Evolutionary conservation across 2,888 invertebrate genomes (phyloP).

Genomic region (Trichogramma dendrolimi): DNA sequence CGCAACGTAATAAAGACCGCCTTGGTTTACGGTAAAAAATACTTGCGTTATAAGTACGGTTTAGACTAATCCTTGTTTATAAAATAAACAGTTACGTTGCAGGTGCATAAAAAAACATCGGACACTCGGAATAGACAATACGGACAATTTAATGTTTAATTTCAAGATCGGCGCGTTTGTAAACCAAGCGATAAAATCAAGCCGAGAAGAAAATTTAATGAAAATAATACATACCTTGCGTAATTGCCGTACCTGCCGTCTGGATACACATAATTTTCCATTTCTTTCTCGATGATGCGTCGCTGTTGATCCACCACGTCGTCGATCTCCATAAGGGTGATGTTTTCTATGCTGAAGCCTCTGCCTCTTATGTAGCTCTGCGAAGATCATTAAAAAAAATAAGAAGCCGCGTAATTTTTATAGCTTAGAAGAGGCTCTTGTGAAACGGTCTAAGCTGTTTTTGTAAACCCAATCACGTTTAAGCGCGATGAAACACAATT

Average conservation of each 20-base stretch:
- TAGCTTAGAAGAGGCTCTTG: too few relatives aligned
- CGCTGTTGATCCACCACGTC: constrained; percentile 60
- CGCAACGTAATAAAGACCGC: too few relatives aligned
- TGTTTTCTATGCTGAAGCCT: constrained; percentile 34
- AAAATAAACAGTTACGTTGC: neutral
- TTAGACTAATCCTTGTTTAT: neutral
- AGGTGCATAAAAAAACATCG: neutral
- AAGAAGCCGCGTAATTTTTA: too few relatives aligned
- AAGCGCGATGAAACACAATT: too few relatives aligned
- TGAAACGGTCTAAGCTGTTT: too few relatives aligned
- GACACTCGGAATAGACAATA: too few relatives aligned
- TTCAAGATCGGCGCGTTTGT: constrained; percentile 4
- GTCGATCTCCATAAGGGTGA: constrained; percentile 52
- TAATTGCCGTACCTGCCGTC: constrained; percentile 55
- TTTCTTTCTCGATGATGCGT: constrained; percentile 56
- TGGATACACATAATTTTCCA: constrained; percentile 62
- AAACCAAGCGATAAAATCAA: constrained; percentile 2
- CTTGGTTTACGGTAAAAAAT: too few relatives aligned
- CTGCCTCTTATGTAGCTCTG: constrained; percentile 40
- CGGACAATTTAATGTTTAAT: neutral
- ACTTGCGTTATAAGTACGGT: too few relatives aligned
- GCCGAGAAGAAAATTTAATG: neutral
- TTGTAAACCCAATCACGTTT: too few relatives aligned
- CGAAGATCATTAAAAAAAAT: neutral
- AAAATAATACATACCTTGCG: constrained; percentile 47